Base-by-base conservation (phyloP, 2,797 vertebrate species). In the Gobionotothen gibberifrons region DNA sequence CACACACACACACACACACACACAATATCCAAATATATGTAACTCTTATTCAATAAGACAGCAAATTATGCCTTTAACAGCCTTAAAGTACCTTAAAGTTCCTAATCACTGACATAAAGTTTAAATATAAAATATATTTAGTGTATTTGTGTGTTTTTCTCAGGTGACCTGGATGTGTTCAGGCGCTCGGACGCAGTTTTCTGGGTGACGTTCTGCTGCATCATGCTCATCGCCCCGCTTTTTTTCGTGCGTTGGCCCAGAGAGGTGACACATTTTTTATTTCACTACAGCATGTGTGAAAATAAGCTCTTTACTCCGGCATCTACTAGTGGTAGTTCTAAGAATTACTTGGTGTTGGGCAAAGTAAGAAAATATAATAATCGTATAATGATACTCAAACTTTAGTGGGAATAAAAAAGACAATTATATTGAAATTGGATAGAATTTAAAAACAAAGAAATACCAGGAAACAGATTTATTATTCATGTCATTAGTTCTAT, bases 201-300 rank as follows among this genome's bases (percentile, higher is more conserved):
- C 89, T 99, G 98, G 98, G 89, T 96, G 86, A 95, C 96, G 0
- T 98, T 98, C 86, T 91, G 85, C 76, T 95, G 95, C 80, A 87
- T 98, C 52, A 86, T 94, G 72, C 3, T 96, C 74, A 14, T 93
- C 1, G 84, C 97, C 15, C 96, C 96, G 0, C 80, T 96, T 2
- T 57, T 97, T 76, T 97, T 97, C 39, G 74, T 97, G 81, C 94
- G 96, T 43, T 97, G 96, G 92, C 96, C 96, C 5, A 95, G 96
- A 96, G 95, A 96, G 89, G 98, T 99, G 92, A 95, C 32, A 5
- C 21, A 61, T 39, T 40, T 15, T 16, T 0, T 7, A 36, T 9
- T 36, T 36, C 19, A 29, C 15, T 14, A 1, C 21, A 21, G 56
- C 0, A 4, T 2, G 2, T 12, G 19, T 1, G 6, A 0, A n/a